Evolutionary conservation across 2,113 vertebrate species (phyloP), one percentile per base, ranked within the genome.

Genomic region (Tretioscincus oriximinensis): DNA sequence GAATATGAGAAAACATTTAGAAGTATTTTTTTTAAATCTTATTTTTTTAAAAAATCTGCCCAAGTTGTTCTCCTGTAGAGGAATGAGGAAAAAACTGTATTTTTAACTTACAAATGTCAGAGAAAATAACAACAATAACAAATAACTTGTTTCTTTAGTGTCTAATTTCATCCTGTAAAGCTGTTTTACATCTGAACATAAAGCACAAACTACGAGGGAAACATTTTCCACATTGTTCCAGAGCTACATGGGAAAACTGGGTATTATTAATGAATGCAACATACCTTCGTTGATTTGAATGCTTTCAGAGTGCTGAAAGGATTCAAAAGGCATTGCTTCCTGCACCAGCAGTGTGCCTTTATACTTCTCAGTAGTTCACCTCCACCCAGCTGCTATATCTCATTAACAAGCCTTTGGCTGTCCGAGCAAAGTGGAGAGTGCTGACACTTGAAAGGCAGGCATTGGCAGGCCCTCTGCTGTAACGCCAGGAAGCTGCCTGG

Each of bases 381-480:
- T 95, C 94, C 93, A 93, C 93, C 94, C 96, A 95, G 94, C 95
- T 95, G 95, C 94, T 95, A 92, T 93, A 94, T 95, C 94, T 96
- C 95, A 96, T 96, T 96, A 96, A 94, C 94, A 94, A 93, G 93
- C 94, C 90, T 95, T 96, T 95, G 93, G 94, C 93, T 94, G 93
- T 90, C 91, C 92, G 93, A 85, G 93, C 93, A 86, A 92, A 93
- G 91, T 93, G 94, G 67, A 91, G 92, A 89, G 94, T 94, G 95
- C 95, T 95, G 95, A 96, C 95, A 95, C 95, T 96, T 95, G 95
- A 95, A 96, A 96, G 92, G 94, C 95, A 95, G 94, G 93, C 92
- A 90, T 92, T 95, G 95, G 95, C 95, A 95, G 93, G 91, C 93
- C 92, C 94, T 95, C 95, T 93, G 89, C 93, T 95, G 94, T 94